These are phyloP conservation scores for Neoseiulus cucumeris DNA, from an alignment of 1,140 invertebrate genomes.

Conservation along the genomic window DNA sequence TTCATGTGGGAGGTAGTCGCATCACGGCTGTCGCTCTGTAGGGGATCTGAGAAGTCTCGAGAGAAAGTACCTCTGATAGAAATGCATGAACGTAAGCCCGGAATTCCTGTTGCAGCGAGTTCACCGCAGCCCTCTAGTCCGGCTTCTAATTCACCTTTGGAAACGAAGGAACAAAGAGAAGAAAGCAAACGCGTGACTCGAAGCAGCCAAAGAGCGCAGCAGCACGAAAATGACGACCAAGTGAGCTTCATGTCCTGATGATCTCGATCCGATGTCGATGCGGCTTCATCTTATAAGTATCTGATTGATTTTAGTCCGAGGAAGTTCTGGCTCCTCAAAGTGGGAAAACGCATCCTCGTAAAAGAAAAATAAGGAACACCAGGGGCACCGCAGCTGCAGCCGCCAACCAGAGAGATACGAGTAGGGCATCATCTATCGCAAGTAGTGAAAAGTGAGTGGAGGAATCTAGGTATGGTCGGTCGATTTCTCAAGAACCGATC, in stretches of 20 bases:
- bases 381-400: not conserved
- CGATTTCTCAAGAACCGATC: no score
- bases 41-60: no score
- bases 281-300: not conserved
- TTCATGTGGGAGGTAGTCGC: no score
- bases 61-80: no score
- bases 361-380: not conserved
- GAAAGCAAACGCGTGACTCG: constrained; percentile 7
- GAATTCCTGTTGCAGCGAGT: not conserved
- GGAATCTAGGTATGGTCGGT: no score
- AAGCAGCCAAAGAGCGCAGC: not conserved
- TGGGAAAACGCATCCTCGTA: not conserved
- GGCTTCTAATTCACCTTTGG: not conserved
- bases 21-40: no score
- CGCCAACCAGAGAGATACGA: not conserved
- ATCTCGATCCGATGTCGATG: not conserved
- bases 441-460: no score
- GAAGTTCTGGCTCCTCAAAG: not conserved
- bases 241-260: not conserved
- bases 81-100: no score
- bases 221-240: not conserved
- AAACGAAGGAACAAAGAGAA: not conserved
- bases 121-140: not conserved
- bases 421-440: no score
- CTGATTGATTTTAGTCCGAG: not conserved